These are phyloP conservation scores for Sialia sialis DNA, from an alignment of 2,113 vertebrate genomes.

Conservation along the genomic window DNA sequence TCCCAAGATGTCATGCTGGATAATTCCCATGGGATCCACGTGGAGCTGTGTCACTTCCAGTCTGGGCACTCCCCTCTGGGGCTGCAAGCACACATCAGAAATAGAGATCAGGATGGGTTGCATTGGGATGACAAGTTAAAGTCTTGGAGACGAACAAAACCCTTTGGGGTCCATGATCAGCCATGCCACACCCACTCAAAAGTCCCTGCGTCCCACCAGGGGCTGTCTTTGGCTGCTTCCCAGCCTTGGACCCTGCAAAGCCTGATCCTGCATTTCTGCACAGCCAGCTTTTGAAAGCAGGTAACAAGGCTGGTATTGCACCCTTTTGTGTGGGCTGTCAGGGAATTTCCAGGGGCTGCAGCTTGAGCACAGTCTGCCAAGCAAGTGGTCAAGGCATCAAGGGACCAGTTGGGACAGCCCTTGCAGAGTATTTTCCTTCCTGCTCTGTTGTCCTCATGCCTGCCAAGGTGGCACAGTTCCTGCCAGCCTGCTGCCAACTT, in stretches of 20 bases:
- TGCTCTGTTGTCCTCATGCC: background rate
- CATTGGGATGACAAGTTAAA: background rate
- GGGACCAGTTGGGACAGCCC: background rate
- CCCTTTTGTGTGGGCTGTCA: background rate
- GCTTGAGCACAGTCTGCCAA: background rate
- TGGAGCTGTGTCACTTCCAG: background rate
- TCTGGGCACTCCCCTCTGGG: background rate
- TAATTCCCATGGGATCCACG: accelerated
- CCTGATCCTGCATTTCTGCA: background rate
- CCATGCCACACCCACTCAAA: too few species aligned
- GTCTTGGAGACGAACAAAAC: background rate
- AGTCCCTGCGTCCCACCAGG: background rate
- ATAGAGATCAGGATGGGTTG: background rate
- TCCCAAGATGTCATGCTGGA: background rate
- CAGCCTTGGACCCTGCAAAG: background rate
- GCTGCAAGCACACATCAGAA: accelerated
- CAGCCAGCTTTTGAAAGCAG: background rate
- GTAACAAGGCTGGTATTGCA: background rate
- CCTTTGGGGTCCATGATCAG: background rate
- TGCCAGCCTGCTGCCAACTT: background rate
- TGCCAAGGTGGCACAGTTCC: background rate
- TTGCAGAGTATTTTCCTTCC: background rate
- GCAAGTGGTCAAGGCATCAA: background rate
- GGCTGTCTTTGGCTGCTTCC: background rate
- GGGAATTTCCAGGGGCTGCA: background rate